Evolutionary conservation across 1,140 invertebrate species (phyloP).

Genomic region (Drosophila rufa): DNA sequence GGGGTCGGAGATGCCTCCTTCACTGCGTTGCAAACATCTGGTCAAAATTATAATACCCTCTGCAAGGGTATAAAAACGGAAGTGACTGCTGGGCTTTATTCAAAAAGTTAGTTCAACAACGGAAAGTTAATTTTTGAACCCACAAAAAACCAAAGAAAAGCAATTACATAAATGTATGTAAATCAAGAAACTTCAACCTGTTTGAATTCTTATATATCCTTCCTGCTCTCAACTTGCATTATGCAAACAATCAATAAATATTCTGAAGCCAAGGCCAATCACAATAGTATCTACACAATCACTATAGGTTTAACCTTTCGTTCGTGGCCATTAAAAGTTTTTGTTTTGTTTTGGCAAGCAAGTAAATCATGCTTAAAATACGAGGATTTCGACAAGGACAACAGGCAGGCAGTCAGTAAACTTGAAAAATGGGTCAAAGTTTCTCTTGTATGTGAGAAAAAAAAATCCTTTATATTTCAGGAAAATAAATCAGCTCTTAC

Average conservation of each 20-base stretch:
- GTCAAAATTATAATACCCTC: no score
- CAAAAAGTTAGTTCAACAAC: slow-evolving; percentile 5
- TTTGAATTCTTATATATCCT: no score
- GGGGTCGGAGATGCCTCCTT: no score
- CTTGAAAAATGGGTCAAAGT: slow-evolving; percentile 51
- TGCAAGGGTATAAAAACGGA: no score
- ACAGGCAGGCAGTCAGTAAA: slow-evolving; percentile 13
- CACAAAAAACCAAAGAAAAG: background rate
- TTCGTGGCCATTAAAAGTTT: slow-evolving; percentile 40
- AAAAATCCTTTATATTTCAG: background rate
- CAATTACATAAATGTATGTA: background rate
- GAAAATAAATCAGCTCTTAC: slow-evolving; percentile 8
- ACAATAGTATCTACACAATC: slow-evolving; percentile 1
- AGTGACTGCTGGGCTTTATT: slow-evolving; percentile 17
- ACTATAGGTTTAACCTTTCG: slow-evolving; percentile 22
- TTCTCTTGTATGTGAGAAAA: background rate
- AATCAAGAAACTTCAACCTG: no score
- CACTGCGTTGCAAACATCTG: no score
- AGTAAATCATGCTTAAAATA: slow-evolving; percentile 34
- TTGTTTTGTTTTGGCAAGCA: slow-evolving; percentile 12
- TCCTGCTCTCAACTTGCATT: background rate
- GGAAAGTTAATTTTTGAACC: background rate
- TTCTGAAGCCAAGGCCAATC: background rate
- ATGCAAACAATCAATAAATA: slow-evolving; percentile 9
- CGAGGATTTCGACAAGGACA: slow-evolving; percentile 22